Conservation (phyloP, 2,888 invertebrate genomes). For the Vanessa cardui region DNA sequence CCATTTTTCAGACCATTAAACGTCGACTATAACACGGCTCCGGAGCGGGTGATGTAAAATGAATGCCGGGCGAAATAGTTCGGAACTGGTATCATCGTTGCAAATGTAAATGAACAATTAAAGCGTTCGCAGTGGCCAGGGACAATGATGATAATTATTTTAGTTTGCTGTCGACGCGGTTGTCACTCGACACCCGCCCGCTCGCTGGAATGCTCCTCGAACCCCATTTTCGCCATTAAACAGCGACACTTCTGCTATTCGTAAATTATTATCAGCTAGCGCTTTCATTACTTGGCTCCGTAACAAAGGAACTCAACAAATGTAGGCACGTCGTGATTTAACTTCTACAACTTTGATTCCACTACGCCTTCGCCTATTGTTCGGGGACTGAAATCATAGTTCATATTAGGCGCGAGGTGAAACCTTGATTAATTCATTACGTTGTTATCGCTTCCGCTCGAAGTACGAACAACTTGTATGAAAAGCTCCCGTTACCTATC, state of each 20-base stretch:
- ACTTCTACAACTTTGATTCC: conserved; percentile 69
- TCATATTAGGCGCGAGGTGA: conserved; percentile 79
- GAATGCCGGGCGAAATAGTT: conserved; percentile 78
- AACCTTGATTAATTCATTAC: conserved; percentile 81
- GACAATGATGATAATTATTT: conserved; percentile 83
- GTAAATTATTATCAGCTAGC: conserved; percentile 81
- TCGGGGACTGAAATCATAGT: conserved; percentile 70
- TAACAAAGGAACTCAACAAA: conserved; percentile 79
- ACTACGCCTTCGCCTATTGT: conserved; percentile 73
- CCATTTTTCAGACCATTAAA: conserved; percentile 81
- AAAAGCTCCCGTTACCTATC: conserved; percentile 57
- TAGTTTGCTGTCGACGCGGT: conserved; percentile 79
- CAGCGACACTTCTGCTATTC: conserved; percentile 82
- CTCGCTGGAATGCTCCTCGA: conserved; percentile 77
- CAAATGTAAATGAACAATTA: conserved; percentile 84
- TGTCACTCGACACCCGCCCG: conserved; percentile 67
- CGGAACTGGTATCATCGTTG: conserved; percentile 80
- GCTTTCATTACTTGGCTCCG: conserved; percentile 78
- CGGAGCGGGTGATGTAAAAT: conserved; percentile 73
- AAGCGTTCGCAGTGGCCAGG: conserved; percentile 78
- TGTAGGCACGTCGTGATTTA: conserved; percentile 73
- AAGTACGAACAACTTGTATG: conserved; percentile 65
- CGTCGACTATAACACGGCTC: conserved; percentile 74
- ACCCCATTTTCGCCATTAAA: conserved; percentile 71
- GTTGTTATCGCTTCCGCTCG: conserved; percentile 65